Conservation (phyloP, 2,113 vertebrate species). For the Erythrocebus patas region DNA sequence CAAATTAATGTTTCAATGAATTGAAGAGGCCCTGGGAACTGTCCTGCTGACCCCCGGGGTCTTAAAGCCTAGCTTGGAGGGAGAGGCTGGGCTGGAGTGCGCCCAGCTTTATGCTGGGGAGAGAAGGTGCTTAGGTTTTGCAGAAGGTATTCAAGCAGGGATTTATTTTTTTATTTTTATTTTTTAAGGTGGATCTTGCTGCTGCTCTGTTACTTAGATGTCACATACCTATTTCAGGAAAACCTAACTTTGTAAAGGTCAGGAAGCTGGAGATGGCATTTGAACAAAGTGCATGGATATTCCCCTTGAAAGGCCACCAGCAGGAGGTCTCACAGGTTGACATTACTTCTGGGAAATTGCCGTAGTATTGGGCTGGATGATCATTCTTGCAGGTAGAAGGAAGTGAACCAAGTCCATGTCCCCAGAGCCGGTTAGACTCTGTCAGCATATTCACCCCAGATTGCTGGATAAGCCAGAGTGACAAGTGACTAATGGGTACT, state of each 20-base stretch:
- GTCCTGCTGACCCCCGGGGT: not conserved
- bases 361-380: too few relatives aligned
- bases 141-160: not conserved
- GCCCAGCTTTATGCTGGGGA: not conserved
- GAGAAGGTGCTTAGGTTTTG: not conserved
- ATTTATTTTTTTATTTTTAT: not conserved
- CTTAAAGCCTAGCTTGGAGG: not conserved
- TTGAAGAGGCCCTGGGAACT: not conserved
- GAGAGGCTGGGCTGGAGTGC: not conserved
- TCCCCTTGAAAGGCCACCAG: not conserved
- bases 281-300: not conserved
- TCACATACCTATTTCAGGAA: not conserved
- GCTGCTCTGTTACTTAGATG: not conserved
- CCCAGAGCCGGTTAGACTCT: not conserved
- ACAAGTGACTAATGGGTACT: too few relatives aligned
- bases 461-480: not conserved
- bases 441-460: not conserved
- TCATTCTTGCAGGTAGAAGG: not conserved
- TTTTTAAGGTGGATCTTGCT: not conserved
- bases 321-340: not conserved
- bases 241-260: not conserved
- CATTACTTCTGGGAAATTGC: not conserved
- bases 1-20: not conserved
- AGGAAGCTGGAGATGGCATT: slow-evolving; percentile 14
- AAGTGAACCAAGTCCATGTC: accelerated